Evolutionary conservation across 2,797 vertebrate genomes (phyloP), one percentile per base, ranked within the genome.

Genomic region (Coilia nasus): DNA sequence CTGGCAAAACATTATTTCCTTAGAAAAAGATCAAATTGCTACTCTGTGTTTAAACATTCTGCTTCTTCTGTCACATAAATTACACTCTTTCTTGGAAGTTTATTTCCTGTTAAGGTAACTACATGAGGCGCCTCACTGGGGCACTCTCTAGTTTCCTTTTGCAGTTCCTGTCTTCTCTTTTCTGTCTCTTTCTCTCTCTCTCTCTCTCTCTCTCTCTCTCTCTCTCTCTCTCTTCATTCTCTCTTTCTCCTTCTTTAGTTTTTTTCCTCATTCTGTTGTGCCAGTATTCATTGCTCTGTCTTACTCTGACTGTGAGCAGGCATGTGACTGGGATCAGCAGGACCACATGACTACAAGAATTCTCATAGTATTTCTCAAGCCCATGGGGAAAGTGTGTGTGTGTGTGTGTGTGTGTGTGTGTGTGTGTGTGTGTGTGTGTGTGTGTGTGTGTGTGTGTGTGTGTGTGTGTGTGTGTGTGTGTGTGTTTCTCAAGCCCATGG

Each of bases 301-400:
- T 82, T 46, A 11, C 3, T 57, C 84, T 92, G 78, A 15, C 17
- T 78, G 31, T 71, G 64, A 35, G 64, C 25, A 31, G 19, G 71
- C 71, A 78, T 93, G 94, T 96, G 95, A 96, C 93, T 95, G 85
- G 86, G 92, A 92, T 95, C 91, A 95, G 90, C 90, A 21, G 4
- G 0, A 85, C 90, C 96, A 90, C 94, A 95, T 96, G 95, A 96
- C 94, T 93, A 2, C 81, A 91, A 91, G 94, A 95, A 95, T 95
- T 93, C 84, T 80, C 88, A 86, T 84, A 90, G 83, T 87, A 90
- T 71, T 89, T 90, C 86, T 82, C 85, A 84, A 25, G 64, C 83
- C 78, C 60, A 62, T 35, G 46, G 47, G 46, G 25, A 78, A 15
- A 19, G 71, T 78, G 71, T 35, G 41, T 78, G 71, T 78, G 71